Base-by-base conservation (phyloP, 92 coral and sea anemone genomes). In the Blastomussa wellsi region DNA sequence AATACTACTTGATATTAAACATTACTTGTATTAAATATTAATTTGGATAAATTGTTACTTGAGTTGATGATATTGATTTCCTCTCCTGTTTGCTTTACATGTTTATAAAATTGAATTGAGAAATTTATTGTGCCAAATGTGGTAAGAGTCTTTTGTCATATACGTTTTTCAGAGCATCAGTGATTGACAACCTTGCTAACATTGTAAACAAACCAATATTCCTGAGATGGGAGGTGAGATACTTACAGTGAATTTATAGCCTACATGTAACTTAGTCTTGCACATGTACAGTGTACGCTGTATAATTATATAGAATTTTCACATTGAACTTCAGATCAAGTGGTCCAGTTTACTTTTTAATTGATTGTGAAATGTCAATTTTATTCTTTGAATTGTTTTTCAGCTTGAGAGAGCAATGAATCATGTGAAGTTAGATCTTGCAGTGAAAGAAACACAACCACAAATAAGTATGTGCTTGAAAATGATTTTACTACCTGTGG, bases 201-300 rank as follows among this genome's bases (percentile, higher is more conserved):
- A 90, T 87, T 12, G 78, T 88, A 26, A 79, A 84, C 41, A 88
- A 84, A 28, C 97, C 98, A 8, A 78, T 85, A 29, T 97, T 92
- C 80, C 86, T 80, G 70, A 97, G 94, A 24, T 97, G 99, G 98
- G 99, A 97, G 95, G 99, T 97, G 37, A 89, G 95, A 69, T 3
- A 13, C 12, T 52, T 19, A 16, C 49, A 38, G 3, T 32, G 20
- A 33, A 14, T 19, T 17, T 36, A 33, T 73, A 22, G 7, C 20
- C 7, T 11, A n/a, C n/a, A 3, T 3, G 11, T 44, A 31, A 76
- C 24, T 59, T 22, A 7, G 36, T 24, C 29, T 22, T 22, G 14
- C 14, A n/a, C n/a, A n/a, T n/a, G n/a, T n/a, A n/a, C n/a, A n/a
- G n/a, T n/a, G n/a, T n/a, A n/a, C n/a, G n/a, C n/a, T n/a, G n/a